Conservation (phyloP, 2,888 invertebrate genomes). For the Drosophila atroscutellata region DNA sequence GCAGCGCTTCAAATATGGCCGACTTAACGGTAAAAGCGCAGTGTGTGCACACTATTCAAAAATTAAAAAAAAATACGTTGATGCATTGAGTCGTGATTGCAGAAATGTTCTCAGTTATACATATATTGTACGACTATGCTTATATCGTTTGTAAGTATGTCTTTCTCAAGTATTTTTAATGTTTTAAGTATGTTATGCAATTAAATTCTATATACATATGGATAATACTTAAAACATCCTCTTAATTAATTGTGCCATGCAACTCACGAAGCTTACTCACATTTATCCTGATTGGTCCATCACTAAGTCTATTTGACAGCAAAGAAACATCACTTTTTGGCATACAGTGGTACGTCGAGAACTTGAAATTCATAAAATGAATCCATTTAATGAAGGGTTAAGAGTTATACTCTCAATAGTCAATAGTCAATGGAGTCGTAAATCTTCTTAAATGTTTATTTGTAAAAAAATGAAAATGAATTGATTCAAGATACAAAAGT, state of each 20-base stretch:
- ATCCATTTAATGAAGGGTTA: too few species aligned
- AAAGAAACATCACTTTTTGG: neutral
- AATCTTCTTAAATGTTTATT: neutral
- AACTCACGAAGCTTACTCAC: neutral
- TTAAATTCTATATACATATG: neutral
- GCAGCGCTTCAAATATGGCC: slow-evolving; percentile 38
- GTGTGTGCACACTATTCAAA: slow-evolving; percentile 14
- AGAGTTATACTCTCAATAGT: neutral
- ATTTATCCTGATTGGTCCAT: neutral
- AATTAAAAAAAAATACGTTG: neutral
- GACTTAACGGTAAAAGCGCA: slow-evolving; percentile 49
- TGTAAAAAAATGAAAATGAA: neutral
- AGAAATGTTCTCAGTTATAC: neutral
- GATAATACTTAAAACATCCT: neutral
- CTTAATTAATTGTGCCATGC: neutral
- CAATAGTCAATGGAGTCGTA: neutral
- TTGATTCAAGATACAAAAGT: neutral
- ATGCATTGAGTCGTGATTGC: neutral
- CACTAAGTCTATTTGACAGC: neutral
- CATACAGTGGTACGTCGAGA: neutral
- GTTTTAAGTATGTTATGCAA: neutral
- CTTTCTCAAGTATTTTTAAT: neutral
- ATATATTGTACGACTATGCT: neutral
- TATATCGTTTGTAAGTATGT: neutral
- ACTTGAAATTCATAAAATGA: neutral